Conservation (phyloP, 1,140 invertebrate species). For the Eurosta solidaginis region DNA sequence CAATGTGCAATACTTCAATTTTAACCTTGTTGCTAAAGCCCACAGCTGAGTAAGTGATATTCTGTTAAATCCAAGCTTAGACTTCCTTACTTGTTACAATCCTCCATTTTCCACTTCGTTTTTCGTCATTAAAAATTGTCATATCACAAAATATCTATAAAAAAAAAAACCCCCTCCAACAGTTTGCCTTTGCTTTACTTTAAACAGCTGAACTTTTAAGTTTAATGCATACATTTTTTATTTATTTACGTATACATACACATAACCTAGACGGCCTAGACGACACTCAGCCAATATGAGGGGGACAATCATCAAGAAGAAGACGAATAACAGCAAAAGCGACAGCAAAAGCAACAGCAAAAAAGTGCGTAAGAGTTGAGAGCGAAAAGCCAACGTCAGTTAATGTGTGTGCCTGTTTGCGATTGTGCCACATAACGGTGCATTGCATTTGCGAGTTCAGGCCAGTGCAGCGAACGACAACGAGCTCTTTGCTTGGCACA, state of each 20-base stretch:
- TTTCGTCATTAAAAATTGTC: too few relatives aligned
- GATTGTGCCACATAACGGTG: constrained; percentile 11
- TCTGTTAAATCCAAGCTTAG: too few relatives aligned
- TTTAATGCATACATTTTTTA: background rate
- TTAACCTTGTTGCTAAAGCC: too few relatives aligned
- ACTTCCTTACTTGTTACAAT: too few relatives aligned
- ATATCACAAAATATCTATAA: too few relatives aligned
- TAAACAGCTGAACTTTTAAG: too few relatives aligned
- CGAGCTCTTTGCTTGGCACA: constrained; percentile 4
- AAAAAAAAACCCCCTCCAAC: too few relatives aligned
- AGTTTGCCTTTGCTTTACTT: background rate
- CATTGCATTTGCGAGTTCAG: constrained; percentile 16
- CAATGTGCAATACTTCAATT: too few relatives aligned
- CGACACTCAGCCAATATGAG: constrained; percentile 16
- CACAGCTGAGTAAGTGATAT: too few relatives aligned
- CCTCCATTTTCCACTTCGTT: too few relatives aligned
- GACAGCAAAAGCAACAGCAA: constrained; percentile 6
- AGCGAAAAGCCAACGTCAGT: background rate
- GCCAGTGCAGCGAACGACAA: constrained; percentile 7
- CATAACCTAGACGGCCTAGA: constrained; percentile 26
- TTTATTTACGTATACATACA: constrained; percentile 18
- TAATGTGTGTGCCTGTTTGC: background rate
- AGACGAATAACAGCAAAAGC: background rate
- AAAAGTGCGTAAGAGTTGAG: constrained; percentile 12
- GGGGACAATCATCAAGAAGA: background rate